A percentile compares a stretch with the other conserved stretches of the same genome.
Evolutionary conservation across 1,140 invertebrate genomes (phyloP).

Genomic region (Hirudo medicinalis): DNA sequence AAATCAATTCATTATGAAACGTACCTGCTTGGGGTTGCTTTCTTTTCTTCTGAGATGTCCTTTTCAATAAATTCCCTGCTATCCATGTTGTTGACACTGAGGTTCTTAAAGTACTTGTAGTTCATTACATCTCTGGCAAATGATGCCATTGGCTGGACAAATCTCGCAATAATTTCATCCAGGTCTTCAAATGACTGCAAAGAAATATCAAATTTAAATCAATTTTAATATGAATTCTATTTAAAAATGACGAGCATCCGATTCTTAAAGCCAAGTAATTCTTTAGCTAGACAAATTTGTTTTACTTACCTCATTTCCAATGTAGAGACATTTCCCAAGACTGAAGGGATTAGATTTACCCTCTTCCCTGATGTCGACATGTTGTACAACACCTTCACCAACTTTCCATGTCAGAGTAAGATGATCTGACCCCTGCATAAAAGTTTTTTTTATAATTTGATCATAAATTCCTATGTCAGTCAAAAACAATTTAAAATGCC

Average conservation of each 20-base stretch:
- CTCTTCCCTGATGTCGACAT: conserved; percentile 87
- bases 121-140: conserved; percentile 74
- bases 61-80: conserved; percentile 60
- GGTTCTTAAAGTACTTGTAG: conserved; percentile 75
- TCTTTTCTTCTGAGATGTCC: conserved; percentile 49
- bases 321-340: conserved; percentile 65
- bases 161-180: conserved; percentile 93
- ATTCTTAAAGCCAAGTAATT: too few species aligned
- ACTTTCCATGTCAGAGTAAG: conserved; percentile 98
- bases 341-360: conserved; percentile 94
- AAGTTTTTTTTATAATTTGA: not conserved
- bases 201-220: conserved; percentile 19
- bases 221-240: not conserved
- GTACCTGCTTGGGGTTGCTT: conserved; percentile 32
- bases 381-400: conserved; percentile 78
- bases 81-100: conserved; percentile 53
- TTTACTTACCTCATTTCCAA: conserved; percentile 32
- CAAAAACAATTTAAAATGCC: conserved; percentile 18
- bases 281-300: too few species aligned
- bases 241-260: not conserved
- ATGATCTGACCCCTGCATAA: conserved; percentile 66
- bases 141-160: conserved; percentile 88
- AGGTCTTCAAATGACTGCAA: conserved; percentile 81
- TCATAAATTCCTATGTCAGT: not conserved
- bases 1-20: not conserved